phyloP scores from a whole-genome alignment of 2,888 invertebrate genomes.

The Xanthostigma xanthostigma region DNA sequence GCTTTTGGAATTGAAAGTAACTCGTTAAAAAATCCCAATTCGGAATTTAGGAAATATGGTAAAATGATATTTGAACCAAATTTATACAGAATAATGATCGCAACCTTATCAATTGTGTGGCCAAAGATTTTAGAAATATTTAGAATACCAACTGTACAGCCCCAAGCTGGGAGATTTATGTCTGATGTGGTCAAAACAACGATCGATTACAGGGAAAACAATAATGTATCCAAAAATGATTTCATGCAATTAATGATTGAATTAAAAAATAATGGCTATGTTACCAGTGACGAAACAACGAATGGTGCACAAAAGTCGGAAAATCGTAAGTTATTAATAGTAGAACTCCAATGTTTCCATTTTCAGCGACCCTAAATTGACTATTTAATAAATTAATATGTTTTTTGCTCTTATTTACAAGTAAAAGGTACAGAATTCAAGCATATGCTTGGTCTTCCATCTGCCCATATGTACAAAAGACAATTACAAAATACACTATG shows the following conservation, averaged over 20 bases:
- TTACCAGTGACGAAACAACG: conserved; percentile 6
- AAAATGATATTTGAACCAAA: conserved; percentile 5
- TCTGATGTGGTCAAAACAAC: conserved; percentile 20
- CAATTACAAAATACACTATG: too few relatives aligned
- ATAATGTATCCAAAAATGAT: conserved; percentile 20
- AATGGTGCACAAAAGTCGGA: conserved; percentile 6
- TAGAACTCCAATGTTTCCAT: too few relatives aligned
- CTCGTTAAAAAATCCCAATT: conserved; percentile 9
- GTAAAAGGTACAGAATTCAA: too few relatives aligned
- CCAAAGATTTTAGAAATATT: conserved; percentile 8
- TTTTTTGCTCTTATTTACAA: too few relatives aligned
- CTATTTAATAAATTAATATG: too few relatives aligned
- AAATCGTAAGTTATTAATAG: conserved; percentile 2
- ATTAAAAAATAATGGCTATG: conserved; percentile 16
- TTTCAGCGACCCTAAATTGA: too few relatives aligned
- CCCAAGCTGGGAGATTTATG: conserved; percentile 20
- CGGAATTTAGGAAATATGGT: conserved; percentile 8
- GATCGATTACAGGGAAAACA: conserved; percentile 19
- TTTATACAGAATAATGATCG: conserved; percentile 3
- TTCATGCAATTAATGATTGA: conserved; percentile 23
- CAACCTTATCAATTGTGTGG: conserved; percentile 7
- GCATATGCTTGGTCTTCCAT: too few relatives aligned
- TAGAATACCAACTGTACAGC: conserved; percentile 6
- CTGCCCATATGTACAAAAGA: too few relatives aligned
- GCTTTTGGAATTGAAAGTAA: conserved; percentile 12